Evolutionary conservation across 1,140 invertebrate genomes (phyloP), one percentile per base, ranked within the genome.

Genomic region (Drosophila nigrodunni): DNA sequence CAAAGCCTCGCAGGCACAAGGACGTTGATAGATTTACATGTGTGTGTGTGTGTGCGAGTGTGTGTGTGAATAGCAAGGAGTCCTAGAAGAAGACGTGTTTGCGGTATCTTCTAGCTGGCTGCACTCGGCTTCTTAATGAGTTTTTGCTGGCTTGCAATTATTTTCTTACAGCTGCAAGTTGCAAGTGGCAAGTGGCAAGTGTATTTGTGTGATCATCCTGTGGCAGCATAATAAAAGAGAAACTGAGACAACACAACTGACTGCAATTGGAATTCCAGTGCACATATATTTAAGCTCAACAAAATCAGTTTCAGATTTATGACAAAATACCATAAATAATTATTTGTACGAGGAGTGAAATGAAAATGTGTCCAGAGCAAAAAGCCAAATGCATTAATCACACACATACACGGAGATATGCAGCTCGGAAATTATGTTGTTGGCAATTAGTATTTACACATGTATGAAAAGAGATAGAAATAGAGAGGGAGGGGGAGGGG

Each of bases 1-100:
- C 18, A 21, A 21, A 21, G 75, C 62, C 76, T 77, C 57, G 21
- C 44, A 80, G 70, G 74, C 82, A 78, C 80, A 83, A 72, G 72
- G 80, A 80, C 77, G 70, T 83, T 88, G 85, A 88, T 88, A 88
- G 85, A 88, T 88, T 88, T 77, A 54, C 80, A 79, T 88, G 47
- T 39, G 39, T 43, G 11, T 18, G 25, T 13, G 10, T 54, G 37
- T 61, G 66, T 49, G 55, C n/a, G 21, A 11, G 10, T 2, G 2
- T 21, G 25, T 61, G 13, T 30, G 41, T 61, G 59, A 35, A 62
- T 62, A 55, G 44, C 54, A 59, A 58, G 49, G 43, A 13, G 25
- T 74, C 57, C 41, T 41, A 69, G 71, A 60, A 61, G 21, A 58
- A 52, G 49, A 62, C 41, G 37, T 70, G 66, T 62, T 70, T 69